Conservation (phyloP, 2,888 invertebrate species). For the Chloroclystis v-ata region DNA sequence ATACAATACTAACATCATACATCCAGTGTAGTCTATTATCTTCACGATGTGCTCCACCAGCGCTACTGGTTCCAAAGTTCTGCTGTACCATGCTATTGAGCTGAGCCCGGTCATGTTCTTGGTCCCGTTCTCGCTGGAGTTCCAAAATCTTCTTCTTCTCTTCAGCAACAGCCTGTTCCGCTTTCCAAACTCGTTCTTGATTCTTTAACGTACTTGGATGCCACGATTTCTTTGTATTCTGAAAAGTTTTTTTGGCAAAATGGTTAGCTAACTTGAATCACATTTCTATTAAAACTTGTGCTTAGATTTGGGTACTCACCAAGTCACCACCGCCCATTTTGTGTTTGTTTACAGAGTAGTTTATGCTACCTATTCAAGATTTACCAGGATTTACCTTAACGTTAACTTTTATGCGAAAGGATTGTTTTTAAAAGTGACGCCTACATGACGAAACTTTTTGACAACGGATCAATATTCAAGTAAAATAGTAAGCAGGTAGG, state of each 20-base stretch:
- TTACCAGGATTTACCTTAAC: too few relatives aligned
- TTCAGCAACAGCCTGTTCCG: slow-evolving; percentile 84
- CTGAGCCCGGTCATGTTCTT: slow-evolving; percentile 82
- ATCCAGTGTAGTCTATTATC: slow-evolving; percentile 90
- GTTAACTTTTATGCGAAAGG: too few relatives aligned
- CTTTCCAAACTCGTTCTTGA: slow-evolving; percentile 88
- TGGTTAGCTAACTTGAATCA: too few relatives aligned
- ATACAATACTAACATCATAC: slow-evolving; percentile 87
- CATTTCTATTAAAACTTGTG: too few relatives aligned
- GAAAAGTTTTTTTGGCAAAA: slow-evolving; percentile 3
- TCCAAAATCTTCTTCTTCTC: slow-evolving; percentile 83
- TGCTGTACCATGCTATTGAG: slow-evolving; percentile 80
- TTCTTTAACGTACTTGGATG: slow-evolving; percentile 87
- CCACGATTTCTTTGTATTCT: slow-evolving; percentile 90
- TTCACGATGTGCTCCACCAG: slow-evolving; percentile 35
- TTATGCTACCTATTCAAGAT: too few relatives aligned
- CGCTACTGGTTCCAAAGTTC: slow-evolving; percentile 62
- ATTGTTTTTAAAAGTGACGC: too few relatives aligned
- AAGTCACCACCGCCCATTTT: slow-evolving; percentile 51
- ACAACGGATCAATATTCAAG: too few relatives aligned
- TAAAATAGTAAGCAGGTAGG: too few relatives aligned
- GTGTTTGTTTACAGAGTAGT: too few relatives aligned
- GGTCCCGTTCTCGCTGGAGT: slow-evolving; percentile 81
- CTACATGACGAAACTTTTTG: too few relatives aligned
- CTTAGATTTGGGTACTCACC: too few relatives aligned